phyloP scores from a whole-genome alignment of 2,113 vertebrate species.

The Noturus placidus region DNA sequence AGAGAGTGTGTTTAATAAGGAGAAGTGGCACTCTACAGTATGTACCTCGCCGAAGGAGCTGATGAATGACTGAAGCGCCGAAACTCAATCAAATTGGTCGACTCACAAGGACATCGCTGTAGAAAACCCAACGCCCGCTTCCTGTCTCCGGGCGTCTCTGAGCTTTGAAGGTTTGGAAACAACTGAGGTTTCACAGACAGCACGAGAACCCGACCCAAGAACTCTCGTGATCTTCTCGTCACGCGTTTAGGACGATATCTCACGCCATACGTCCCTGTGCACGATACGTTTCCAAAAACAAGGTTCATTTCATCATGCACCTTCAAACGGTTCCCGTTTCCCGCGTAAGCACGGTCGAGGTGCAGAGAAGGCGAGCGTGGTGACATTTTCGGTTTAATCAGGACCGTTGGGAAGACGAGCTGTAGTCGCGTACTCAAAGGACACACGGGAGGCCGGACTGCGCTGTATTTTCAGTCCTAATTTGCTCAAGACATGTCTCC shows the following conservation, averaged over 20 bases:
- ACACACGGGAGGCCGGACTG: not conserved
- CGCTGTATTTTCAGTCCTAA: not conserved
- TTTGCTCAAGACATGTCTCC: not conserved
- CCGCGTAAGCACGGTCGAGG: not conserved
- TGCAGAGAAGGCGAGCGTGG: not conserved
- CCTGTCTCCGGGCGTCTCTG: constrained; percentile 6
- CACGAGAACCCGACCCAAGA: not conserved
- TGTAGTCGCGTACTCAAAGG: not conserved
- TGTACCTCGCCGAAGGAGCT: constrained; percentile 24
- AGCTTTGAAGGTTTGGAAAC: not conserved
- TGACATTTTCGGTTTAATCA: constrained; percentile 23
- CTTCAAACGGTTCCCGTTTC: not conserved
- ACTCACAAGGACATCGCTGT: constrained; percentile 43
- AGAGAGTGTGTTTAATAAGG: constrained; percentile 43
- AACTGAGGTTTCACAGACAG: too few species aligned
- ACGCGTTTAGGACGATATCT: not conserved
- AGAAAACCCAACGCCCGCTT: constrained; percentile 7
- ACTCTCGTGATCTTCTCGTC: not conserved
- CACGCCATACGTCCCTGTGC: not conserved
- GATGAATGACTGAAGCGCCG: constrained; percentile 44
- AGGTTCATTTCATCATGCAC: not conserved
- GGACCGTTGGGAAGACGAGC: not conserved
- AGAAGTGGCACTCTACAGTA: constrained; percentile 38
- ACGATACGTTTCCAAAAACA: too few species aligned
- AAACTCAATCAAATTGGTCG: constrained; percentile 37